Base-by-base conservation (phyloP, 1,140 invertebrate genomes). In the Bicyclus anynana region DNA sequence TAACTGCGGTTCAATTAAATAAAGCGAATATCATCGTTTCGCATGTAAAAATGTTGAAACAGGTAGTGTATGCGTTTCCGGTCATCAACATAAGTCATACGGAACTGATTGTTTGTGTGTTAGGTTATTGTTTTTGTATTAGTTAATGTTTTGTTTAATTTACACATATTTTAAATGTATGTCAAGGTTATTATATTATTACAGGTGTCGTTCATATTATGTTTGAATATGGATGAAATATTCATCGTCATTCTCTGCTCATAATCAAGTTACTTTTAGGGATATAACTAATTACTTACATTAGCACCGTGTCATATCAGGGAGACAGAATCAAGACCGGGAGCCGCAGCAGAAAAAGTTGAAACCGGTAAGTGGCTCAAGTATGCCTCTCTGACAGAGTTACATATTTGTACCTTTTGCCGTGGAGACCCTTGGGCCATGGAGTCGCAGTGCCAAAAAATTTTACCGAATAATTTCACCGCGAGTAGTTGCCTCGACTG, bases 11-110 rank as follows among this genome's bases (percentile, higher is more conserved):
- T 40, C 16, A 16, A 48, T 48, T 48, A 48, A 48, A 26, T 27
- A 48, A 48, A 48, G 16, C 3, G 2, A 27, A 48, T 48, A 48
- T 48, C 13, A 16, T 14, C 9, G 42, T 29, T 40, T 14, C 4
- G 42, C 42, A 48, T 59, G 42, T 53, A 23, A 18, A 52, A 46
- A 10, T 21, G 17, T 17, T 52, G 23, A 18, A 59, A 20, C 56
- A 37, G 12, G 33, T 47, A 53, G 27, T 47, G 10, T 17, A 40
- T 13, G 20, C 10, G 20, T 18, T 58, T 58, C 55, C 55, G 48
- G 33, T 20, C 12, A 20, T 10, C 46, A 48, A 2, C 4, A 53
- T 0, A 44, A 37, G 9, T 23, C 18, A 38, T 52, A 47, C 29
- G 56, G 56, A 59, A 59, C 27, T 46, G 53, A 16, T 21, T 18